A percentile compares a stretch with the other conserved stretches of the same genome.
phyloP scores from a whole-genome alignment of 2,113 vertebrate genomes.

The Gasterosteus nipponicus region DNA sequence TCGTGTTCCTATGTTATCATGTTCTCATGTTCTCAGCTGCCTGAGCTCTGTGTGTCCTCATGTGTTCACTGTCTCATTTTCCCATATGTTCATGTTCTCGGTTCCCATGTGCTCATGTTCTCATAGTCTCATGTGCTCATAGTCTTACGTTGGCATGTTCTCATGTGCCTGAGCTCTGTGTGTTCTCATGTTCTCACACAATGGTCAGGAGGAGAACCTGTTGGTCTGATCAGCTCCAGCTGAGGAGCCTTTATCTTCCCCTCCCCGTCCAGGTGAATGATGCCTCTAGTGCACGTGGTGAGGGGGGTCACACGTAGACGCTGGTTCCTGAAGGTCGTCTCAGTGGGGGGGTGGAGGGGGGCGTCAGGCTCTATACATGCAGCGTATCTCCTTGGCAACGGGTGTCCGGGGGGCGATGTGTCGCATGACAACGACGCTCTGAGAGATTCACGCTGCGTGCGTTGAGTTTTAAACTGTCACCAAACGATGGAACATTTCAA shows the following conservation, averaged over 20 bases:
- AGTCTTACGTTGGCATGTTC: too few species aligned
- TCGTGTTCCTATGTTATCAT: too few species aligned
- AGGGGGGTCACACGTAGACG: not conserved
- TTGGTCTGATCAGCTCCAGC: not conserved
- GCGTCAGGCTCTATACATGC: conserved; percentile 17
- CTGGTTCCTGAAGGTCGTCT: conserved; percentile 1
- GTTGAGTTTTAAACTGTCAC: conserved; percentile 11
- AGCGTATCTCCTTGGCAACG: conserved; percentile 51
- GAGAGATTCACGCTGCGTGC: not conserved
- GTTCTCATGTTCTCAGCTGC: too few species aligned
- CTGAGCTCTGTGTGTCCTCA: too few species aligned
- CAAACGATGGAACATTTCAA: too few species aligned
- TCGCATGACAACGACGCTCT: conserved; percentile 52
- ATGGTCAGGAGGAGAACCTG: not conserved
- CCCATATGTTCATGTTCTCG: too few species aligned
- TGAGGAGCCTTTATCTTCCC: not conserved
- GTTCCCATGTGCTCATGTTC: too few species aligned
- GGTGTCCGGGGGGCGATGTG: conserved; percentile 35
- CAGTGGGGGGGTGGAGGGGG: conserved; percentile 25
- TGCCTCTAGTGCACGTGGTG: not conserved
- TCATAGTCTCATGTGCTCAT: too few species aligned
- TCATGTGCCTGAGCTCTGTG: not conserved
- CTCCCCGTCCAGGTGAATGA: conserved; percentile 25
- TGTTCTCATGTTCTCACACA: conserved; percentile 15
- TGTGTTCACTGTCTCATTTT: too few species aligned